Conservation (phyloP, 2,797 vertebrate genomes). For the Ptychadena robeensis region DNA sequence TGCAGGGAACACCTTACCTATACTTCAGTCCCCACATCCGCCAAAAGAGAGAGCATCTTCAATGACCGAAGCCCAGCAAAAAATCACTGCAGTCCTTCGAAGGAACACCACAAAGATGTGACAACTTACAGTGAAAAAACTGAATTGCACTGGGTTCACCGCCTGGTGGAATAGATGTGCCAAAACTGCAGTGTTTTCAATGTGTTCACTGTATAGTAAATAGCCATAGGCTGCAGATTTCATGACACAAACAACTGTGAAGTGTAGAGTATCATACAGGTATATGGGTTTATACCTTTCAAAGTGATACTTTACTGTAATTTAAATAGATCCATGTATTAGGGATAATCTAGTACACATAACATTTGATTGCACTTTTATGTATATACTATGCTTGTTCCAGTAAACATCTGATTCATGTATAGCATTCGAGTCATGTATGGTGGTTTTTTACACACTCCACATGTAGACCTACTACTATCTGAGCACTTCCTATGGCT, state of each 20-base stretch:
- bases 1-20: slow-evolving; percentile 30
- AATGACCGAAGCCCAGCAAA: slow-evolving; percentile 65
- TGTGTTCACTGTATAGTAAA: background rate
- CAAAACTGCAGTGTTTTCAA: background rate
- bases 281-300: no score
- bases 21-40: slow-evolving; percentile 66
- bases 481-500: no score
- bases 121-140: slow-evolving; percentile 8
- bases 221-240: background rate
- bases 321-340: no score
- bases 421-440: no score
- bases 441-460: no score
- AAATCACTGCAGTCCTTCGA: slow-evolving; percentile 64
- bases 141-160: background rate
- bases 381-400: no score
- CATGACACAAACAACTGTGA: background rate
- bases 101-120: slow-evolving; percentile 69
- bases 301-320: no score
- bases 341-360: no score
- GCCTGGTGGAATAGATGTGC: background rate
- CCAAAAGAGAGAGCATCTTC: slow-evolving; percentile 60
- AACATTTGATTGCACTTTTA: no score
- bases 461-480: no score
- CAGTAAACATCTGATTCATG: no score
- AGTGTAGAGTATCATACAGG: background rate